A percentile compares a stretch with the other conserved stretches of the same genome.
These are phyloP conservation scores for Antheraea assamensis DNA, from an alignment of 2,888 invertebrate species.

Conservation along the genomic window DNA sequence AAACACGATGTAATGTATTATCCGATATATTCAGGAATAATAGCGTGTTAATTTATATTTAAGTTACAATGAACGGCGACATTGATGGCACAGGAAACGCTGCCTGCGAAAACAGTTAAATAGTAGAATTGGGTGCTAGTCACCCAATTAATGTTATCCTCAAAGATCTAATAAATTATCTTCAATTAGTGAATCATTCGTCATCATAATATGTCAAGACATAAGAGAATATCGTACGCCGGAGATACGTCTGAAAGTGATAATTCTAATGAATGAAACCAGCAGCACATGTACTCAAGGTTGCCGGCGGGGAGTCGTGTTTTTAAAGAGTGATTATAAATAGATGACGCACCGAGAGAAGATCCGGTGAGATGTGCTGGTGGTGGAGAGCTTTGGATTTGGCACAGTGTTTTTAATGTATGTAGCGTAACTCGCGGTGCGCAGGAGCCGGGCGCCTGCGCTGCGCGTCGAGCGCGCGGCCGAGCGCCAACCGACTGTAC, in stretches of 20 bases:
- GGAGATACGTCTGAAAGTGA: conserved; percentile 42
- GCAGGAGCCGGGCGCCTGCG: conserved; percentile 9
- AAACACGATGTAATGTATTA: not conserved
- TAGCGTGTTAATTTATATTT: conserved; percentile 8
- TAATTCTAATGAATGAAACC: conserved; percentile 61
- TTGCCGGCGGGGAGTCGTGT: conserved; percentile 44
- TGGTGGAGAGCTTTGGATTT: conserved; percentile 28
- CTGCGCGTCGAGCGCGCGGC: conserved; percentile 42
- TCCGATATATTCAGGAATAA: not conserved
- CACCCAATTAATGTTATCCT: conserved; percentile 53
- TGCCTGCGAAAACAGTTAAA: conserved; percentile 29
- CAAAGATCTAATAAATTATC: conserved; percentile 51
- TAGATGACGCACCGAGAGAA: conserved; percentile 66
- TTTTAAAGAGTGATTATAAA: conserved; percentile 50
- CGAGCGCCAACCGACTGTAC: conserved; percentile 25
- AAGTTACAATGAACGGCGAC: not conserved
- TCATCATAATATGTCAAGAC: conserved; percentile 40
- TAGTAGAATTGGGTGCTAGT: conserved; percentile 47
- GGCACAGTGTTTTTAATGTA: conserved; percentile 28
- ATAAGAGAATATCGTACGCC: conserved; percentile 36
- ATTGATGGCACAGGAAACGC: conserved; percentile 28
- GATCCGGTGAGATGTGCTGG: conserved; percentile 53
- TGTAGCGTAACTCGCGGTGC: conserved; percentile 20
- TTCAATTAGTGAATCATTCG: conserved; percentile 53
- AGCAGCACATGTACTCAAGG: conserved; percentile 58